Conservation (phyloP, 2,888 invertebrate genomes). For the Syrista parreyssii region DNA sequence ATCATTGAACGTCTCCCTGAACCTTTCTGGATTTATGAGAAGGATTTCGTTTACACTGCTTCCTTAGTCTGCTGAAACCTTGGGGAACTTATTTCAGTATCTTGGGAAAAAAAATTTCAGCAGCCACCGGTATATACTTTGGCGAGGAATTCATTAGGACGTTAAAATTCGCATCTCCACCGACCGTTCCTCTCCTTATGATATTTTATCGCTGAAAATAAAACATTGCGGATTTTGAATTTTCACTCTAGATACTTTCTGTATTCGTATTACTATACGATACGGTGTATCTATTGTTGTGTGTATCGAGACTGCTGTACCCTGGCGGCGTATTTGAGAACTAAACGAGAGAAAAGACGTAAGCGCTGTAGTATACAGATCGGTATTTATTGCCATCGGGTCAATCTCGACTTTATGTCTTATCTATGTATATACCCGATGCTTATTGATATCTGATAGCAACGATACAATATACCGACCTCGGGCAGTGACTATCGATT, state of each 20-base stretch:
- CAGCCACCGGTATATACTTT: not conserved
- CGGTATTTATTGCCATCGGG: not conserved
- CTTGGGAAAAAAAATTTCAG: not conserved
- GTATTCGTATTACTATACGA: not conserved
- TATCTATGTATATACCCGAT: not conserved
- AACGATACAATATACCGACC: not conserved
- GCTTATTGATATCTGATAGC: not conserved
- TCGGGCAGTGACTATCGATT: not conserved
- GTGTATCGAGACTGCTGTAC: not conserved
- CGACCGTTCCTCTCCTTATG: accelerated
- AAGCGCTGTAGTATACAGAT: not conserved
- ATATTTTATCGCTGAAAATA: not conserved
- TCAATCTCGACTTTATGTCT: not conserved
- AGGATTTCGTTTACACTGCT: not conserved
- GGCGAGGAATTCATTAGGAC: not conserved
- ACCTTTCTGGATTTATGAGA: not conserved
- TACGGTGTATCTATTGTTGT: not conserved
- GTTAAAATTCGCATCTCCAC: not conserved
- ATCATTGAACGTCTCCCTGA: not conserved
- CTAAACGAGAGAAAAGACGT: not conserved
- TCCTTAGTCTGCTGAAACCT: not conserved
- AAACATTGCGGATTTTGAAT: not conserved
- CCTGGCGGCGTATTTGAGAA: not conserved
- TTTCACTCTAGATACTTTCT: not conserved
- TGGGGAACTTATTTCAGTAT: not conserved